Evolutionary conservation across 2,888 invertebrate species (phyloP), one percentile per base, ranked within the genome.

Genomic region (Doris montereyensis): DNA sequence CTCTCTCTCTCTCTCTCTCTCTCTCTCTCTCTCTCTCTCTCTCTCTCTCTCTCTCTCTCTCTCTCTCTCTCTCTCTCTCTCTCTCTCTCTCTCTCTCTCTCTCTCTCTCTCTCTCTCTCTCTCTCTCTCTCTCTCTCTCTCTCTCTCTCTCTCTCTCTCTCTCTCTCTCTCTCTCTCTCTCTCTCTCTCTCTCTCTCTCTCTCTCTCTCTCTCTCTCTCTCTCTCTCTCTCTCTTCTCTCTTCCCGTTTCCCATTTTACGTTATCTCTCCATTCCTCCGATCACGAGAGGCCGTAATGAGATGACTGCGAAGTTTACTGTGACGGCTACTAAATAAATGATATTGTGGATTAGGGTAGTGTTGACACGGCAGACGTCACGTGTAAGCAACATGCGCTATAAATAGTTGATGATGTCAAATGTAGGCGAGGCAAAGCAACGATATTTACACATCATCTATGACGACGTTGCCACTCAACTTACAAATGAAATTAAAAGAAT

Each of bases 1-100:
- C 67, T 67, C 76, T 67, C 76, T 75, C 75, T 75, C 60, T 75
- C 75, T 62, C 75, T 75, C 60, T 75, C 75, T 57, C 32, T 30
- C 75, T 75, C 62, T 62, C 73, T 52, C 58, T 17, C 60, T 28
- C 65, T 24, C 65, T 65, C 65, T 24, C 65, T 24, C 65, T 65
- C 65, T 65, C 65, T 65, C 65, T 65, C 65, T 65, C 65, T 65
- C 65, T 65, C 65, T 24, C 65, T 65, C 8, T 26, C 26, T 26
- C 65, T 24, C 65, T 65, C 65, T 65, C 65, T 65, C 65, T 26
- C 65, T 65, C 65, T 65, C 65, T 65, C 65, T 41, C 52, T 41
- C 52, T 17, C 52, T 41, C 52, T 41, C 52, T 41, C 52, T 41
- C 52, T 41, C 52, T 41, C 52, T 41, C 52, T 41, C 52, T 41